Evolutionary conservation across 2,113 vertebrate genomes (phyloP).

Genomic region (Stictonetta naevosa): DNA sequence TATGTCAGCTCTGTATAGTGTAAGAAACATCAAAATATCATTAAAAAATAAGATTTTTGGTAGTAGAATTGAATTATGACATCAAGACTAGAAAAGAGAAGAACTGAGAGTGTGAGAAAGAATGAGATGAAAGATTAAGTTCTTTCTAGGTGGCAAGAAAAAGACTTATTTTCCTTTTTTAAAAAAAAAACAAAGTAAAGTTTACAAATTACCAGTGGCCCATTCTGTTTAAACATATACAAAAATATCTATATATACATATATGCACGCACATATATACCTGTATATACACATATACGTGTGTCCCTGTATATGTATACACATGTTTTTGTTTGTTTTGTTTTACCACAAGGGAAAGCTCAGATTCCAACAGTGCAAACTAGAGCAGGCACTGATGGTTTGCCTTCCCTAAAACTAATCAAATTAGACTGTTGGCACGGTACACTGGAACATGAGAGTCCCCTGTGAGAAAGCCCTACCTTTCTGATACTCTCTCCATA

Average conservation of each 20-base stretch:
- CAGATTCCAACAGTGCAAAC: not conserved
- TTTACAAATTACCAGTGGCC: not conserved
- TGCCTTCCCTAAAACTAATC: slow-evolving; percentile 28
- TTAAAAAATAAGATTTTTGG: slow-evolving; percentile 22
- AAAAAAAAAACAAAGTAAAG: too few relatives aligned
- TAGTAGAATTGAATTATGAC: slow-evolving; percentile 24
- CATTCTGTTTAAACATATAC: not conserved
- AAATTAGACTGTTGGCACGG: slow-evolving; percentile 26
- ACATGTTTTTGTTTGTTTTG: accelerated
- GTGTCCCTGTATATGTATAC: not conserved
- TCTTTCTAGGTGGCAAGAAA: slow-evolving; percentile 26
- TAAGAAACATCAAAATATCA: slow-evolving; percentile 24
- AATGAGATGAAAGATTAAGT: slow-evolving; percentile 20
- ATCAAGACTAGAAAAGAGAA: slow-evolving; percentile 7
- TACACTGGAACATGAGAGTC: not conserved
- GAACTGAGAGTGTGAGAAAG: slow-evolving; percentile 37
- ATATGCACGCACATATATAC: not conserved
- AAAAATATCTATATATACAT: too few relatives aligned
- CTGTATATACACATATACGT: not conserved
- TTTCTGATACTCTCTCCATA: slow-evolving; percentile 1
- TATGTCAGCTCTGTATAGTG: not conserved
- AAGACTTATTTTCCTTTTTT: not conserved
- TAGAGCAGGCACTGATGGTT: not conserved
- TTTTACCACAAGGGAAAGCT: not conserved
- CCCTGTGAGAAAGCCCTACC: not conserved